These are phyloP conservation scores for Nyleta sp. DNA, from an alignment of 2,888 invertebrate genomes.

Conservation along the genomic window DNA sequence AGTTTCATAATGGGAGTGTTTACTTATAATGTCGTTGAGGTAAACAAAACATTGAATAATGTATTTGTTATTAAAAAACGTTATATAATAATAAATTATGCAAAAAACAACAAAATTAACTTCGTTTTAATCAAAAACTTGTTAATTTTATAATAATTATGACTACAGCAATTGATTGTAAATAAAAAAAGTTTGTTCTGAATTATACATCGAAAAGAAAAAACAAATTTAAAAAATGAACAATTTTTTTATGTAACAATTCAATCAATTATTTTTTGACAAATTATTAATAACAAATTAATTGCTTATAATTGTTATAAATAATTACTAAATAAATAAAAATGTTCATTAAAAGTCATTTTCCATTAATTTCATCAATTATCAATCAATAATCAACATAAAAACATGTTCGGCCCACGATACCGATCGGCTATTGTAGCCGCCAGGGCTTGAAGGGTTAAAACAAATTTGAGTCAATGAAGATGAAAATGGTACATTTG, in stretches of 20 bases:
- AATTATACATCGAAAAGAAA: not conserved
- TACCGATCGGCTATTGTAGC: too few relatives aligned
- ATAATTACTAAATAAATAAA: too few relatives aligned
- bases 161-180: not conserved
- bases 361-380: too few relatives aligned
- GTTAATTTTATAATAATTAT: slow-evolving; percentile 1
- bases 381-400: too few relatives aligned
- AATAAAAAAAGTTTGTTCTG: not conserved
- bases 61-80: slow-evolving; percentile 1
- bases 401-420: too few relatives aligned
- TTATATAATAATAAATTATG: slow-evolving; percentile 15
- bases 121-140: not conserved
- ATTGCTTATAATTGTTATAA: too few relatives aligned
- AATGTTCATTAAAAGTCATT: too few relatives aligned
- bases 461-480: too few relatives aligned
- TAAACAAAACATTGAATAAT: slow-evolving; percentile 9
- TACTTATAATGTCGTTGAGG: slow-evolving; percentile 8
- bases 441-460: too few relatives aligned
- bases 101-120: not conserved
- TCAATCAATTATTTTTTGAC: not conserved
- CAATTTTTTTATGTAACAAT: too few relatives aligned
- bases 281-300: slow-evolving; percentile 3
- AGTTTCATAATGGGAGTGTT: slow-evolving; percentile 18
- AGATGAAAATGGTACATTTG: too few relatives aligned
- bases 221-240: too few relatives aligned